Evolutionary conservation across 2,113 vertebrate species (phyloP), one percentile per base, ranked within the genome.

Genomic region (Zosterops hypoxanthus): DNA sequence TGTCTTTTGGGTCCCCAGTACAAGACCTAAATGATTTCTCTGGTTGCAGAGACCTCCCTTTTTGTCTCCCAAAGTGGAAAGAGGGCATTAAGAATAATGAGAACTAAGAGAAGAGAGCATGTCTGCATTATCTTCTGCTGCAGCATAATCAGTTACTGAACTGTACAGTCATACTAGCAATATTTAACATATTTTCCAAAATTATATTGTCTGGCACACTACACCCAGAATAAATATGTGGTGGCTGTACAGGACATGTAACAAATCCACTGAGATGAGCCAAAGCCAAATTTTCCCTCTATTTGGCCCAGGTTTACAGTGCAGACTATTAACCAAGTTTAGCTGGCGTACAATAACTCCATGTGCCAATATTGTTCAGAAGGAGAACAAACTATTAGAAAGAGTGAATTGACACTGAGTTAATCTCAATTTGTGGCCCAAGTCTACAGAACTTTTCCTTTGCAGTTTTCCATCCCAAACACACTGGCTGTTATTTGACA

Each of bases 321-420:
- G 29, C 33, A 52, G 36, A 34, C n/a, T 25, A 39, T 42, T 65
- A 82, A 53, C 25, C n/a, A 73, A 61, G 52, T 25, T 78, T 12
- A 85, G 47, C n/a, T 66, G 25, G 34, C 16, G 6, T 4, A 19
- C 29, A 42, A 0, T 19, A 50, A 39, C 17, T 52, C 31, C 20
- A 47, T 0, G 0, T 21, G 36, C 14, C 73, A 73, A 24, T 13
- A 31, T 2, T 5, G 1, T 24, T 24, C 60, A 60, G 16, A 69
- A 68, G 49, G 29, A 75, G 19, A 73, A 42, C 1, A 2, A 84
- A 36, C 18, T 36, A 22, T 33, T 14, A 49, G 12, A 50, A 93
- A 55, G 15, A 64, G 17, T 22, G 9, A 79, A 44, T 7, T 80
- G 63, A 79, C 26, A 46, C 6, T 0, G 0, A 55, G 22, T 2